A percentile compares a stretch with the other conserved stretches of the same genome.
Conservation (phyloP, 2,113 vertebrate genomes). For the Myrmophylax atrothorax region DNA sequence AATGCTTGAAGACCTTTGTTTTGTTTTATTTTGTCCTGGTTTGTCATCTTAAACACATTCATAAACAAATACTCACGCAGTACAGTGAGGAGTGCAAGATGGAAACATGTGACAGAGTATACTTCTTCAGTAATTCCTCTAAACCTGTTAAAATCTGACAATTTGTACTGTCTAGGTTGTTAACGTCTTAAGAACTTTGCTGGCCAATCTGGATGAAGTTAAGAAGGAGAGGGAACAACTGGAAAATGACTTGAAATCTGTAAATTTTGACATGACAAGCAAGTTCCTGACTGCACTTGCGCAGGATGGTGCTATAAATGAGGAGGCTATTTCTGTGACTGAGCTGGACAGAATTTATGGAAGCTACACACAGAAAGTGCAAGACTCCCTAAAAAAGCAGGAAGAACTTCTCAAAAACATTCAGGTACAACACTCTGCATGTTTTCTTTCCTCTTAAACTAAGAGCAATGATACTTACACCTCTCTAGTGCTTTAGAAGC, state of each 20-base stretch:
- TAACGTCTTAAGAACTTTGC: conserved; percentile 85
- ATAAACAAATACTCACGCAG: not conserved
- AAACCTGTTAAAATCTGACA: not conserved
- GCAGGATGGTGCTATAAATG: conserved; percentile 92
- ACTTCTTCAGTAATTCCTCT: not conserved
- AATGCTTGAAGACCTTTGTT: not conserved
- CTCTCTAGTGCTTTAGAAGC: not conserved
- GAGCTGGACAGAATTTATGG: conserved; percentile 91
- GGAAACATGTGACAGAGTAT: not conserved
- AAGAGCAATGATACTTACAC: not conserved
- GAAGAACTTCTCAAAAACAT: conserved; percentile 89
- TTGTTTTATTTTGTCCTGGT: not conserved
- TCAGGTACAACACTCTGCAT: conserved; percentile 64
- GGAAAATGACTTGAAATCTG: conserved; percentile 90
- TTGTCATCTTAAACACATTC: not conserved
- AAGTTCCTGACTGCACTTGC: conserved; percentile 90
- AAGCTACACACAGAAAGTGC: conserved; percentile 87
- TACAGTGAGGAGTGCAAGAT: not conserved
- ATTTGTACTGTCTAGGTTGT: conserved; percentile 81
- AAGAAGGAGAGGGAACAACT: conserved; percentile 91
- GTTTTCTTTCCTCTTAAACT: not conserved
- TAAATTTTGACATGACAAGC: conserved; percentile 93
- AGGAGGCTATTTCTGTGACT: conserved; percentile 87
- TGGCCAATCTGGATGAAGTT: conserved; percentile 85
- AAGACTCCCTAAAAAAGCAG: conserved; percentile 86